A percentile compares a stretch with the other conserved stretches of the same genome.
phyloP scores from a whole-genome alignment of 2,113 vertebrate genomes.

The Nerophis lumbriciformis region DNA sequence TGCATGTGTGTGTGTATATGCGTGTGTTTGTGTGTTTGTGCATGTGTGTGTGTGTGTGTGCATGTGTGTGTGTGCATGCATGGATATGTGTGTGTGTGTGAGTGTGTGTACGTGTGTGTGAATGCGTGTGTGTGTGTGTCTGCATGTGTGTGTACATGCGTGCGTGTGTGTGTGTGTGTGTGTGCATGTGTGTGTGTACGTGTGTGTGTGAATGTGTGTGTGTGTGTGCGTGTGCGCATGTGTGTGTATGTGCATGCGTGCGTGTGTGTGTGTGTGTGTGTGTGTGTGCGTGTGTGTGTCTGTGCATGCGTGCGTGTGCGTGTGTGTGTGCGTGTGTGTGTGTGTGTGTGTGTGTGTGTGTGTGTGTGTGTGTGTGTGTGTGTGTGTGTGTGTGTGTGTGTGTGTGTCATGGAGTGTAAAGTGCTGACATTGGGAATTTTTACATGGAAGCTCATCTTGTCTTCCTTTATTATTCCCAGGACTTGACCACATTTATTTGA shows the following conservation, averaged over 20 bases:
- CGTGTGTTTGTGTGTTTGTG: no score
- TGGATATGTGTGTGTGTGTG: no score
- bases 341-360: constrained; percentile 15
- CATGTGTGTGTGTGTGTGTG: no score
- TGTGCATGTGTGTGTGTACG: neutral
- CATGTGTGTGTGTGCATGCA: no score
- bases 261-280: constrained; percentile 14
- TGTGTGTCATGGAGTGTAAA: no score
- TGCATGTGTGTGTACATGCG: no score
- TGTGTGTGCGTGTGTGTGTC: neutral
- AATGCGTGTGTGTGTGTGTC: constrained; percentile 3
- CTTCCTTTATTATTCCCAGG: neutral
- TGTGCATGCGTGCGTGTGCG: no score
- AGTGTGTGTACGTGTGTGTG: constrained; percentile 12
- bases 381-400: no score
- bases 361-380: neutral
- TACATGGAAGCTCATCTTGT: neutral
- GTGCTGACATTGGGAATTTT: constrained; percentile 5
- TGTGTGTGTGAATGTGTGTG: constrained; percentile 1
- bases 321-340: neutral
- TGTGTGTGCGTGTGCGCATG: neutral
- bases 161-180: constrained; percentile 10
- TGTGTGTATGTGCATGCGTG: no score
- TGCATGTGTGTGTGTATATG: no score
- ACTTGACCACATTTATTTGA: constrained; percentile 4